phyloP scores from a whole-genome alignment of 2,888 invertebrate genomes.

The Blomia tropicalis region DNA sequence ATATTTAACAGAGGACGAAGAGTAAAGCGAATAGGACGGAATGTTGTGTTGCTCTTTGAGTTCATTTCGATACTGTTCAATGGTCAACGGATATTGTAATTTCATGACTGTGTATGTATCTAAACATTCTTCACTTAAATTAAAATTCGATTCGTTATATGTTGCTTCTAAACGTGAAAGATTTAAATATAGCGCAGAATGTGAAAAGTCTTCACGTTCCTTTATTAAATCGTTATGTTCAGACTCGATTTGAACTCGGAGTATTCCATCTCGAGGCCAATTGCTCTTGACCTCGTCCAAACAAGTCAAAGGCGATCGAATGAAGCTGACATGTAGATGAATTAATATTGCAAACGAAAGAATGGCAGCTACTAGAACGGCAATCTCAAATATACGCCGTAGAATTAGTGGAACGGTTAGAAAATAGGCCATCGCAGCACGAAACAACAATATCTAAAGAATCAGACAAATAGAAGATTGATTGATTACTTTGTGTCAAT shows the following conservation, averaged over 20 bases:
- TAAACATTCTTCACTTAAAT: too few species aligned
- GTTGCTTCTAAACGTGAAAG: too few species aligned
- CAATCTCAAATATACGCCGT: slow-evolving; percentile 64
- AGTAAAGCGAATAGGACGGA: too few species aligned
- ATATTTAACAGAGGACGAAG: too few species aligned
- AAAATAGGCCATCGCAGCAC: slow-evolving; percentile 66
- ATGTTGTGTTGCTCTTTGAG: too few species aligned
- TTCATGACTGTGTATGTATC: too few species aligned
- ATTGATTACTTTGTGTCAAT: neutral
- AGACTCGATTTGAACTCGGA: slow-evolving; percentile 55
- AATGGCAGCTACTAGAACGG: slow-evolving; percentile 46
- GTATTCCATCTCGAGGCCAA: slow-evolving; percentile 89
- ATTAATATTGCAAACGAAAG: slow-evolving; percentile 65
- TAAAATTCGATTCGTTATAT: too few species aligned
- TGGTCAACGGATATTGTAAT: too few species aligned
- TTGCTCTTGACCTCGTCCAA: slow-evolving; percentile 66
- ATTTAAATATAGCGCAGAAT: too few species aligned
- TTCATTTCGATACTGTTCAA: too few species aligned
- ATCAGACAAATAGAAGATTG: slow-evolving; percentile 36
- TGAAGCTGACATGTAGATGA: slow-evolving; percentile 87
- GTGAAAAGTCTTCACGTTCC: too few species aligned
- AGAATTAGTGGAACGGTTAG: slow-evolving; percentile 65
- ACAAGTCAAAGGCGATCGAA: slow-evolving; percentile 79
- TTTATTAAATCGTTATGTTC: too few species aligned
- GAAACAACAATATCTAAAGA: slow-evolving; percentile 73